phyloP scores from a whole-genome alignment of 2,888 invertebrate genomes.

The Seladonia tumulorum region DNA sequence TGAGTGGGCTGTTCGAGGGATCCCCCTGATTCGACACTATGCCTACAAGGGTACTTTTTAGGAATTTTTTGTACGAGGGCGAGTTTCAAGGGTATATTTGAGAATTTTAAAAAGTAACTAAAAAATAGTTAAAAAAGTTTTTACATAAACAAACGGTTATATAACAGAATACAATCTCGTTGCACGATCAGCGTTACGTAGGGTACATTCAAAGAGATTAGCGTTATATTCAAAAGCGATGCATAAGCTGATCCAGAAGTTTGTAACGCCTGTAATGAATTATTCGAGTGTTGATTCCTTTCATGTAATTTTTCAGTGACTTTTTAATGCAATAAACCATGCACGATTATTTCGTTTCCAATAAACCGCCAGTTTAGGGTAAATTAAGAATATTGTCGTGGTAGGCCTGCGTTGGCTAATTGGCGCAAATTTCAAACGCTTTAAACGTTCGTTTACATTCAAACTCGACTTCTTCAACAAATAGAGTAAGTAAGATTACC shows the following conservation, averaged over 20 bases:
- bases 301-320: not conserved
- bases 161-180: too few species aligned
- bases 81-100: too few species aligned
- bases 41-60: not conserved
- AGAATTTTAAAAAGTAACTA: not conserved
- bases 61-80: not conserved
- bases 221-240: not conserved
- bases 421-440: not conserved
- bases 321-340: too few species aligned
- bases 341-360: too few species aligned
- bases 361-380: not conserved
- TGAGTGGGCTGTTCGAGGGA: not conserved
- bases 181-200: too few species aligned
- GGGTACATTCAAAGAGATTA: too few species aligned
- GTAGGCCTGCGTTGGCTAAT: not conserved
- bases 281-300: not conserved
- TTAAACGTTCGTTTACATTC: not conserved
- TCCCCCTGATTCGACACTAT: not conserved
- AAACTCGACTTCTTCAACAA: not conserved
- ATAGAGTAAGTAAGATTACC: too few species aligned
- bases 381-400: not conserved
- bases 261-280: too few species aligned
- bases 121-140: not conserved
- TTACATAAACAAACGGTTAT: conserved; percentile 6
- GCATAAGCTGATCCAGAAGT: not conserved